Conservation (phyloP, 2,113 vertebrate genomes). For the Mystacornis crossleyi region DNA sequence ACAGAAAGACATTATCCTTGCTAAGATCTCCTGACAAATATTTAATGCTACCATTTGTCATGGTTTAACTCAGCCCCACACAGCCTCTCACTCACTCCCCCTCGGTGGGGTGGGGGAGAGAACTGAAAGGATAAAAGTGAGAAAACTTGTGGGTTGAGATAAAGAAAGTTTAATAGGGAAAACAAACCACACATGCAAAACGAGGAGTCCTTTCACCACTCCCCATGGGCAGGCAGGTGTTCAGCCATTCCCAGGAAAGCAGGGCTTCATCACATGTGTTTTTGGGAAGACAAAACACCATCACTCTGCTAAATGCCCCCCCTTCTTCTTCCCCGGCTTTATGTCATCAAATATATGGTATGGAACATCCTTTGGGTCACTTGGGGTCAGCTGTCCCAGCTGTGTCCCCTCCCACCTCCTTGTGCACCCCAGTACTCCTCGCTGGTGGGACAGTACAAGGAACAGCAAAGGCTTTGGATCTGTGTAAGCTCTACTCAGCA, state of each 20-base stretch:
- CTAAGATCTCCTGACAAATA: conserved; percentile 25
- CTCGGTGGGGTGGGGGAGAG: neutral
- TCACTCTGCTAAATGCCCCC: neutral
- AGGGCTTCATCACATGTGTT: neutral
- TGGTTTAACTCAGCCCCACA: neutral
- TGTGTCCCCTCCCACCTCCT: neutral
- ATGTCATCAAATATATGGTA: neutral
- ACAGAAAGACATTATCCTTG: neutral
- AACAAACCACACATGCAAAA: neutral
- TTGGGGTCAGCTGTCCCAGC: neutral
- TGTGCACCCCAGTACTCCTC: neutral
- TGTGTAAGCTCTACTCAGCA: neutral
- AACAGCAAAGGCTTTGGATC: neutral
- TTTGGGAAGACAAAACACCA: neutral
- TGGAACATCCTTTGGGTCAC: neutral
- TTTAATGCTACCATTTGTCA: conserved; percentile 20
- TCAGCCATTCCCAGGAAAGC: neutral
- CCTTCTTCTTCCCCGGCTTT: neutral
- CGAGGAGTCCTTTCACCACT: neutral
- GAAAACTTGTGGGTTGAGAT: neutral
- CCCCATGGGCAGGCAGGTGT: neutral
- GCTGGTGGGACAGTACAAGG: neutral
- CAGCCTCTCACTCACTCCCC: neutral
- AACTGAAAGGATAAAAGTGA: neutral
- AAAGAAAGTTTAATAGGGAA: neutral